A percentile compares a stretch with the other conserved stretches of the same genome.
phyloP scores from a whole-genome alignment of 2,888 invertebrate species.

The Alcis repandata region DNA sequence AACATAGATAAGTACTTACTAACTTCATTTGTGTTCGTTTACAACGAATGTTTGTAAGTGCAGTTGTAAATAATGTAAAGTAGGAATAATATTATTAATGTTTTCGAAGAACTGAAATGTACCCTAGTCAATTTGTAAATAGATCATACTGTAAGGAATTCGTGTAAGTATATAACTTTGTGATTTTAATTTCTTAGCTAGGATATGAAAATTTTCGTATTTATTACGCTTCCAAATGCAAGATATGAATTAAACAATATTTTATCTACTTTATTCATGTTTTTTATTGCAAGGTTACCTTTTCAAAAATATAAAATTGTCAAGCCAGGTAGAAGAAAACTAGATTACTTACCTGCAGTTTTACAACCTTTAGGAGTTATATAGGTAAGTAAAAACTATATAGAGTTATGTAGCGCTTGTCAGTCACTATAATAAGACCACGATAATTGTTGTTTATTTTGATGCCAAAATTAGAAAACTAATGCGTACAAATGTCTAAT shows the following conservation, averaged over 20 bases:
- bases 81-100: constrained; percentile 48
- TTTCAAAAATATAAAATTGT: background rate
- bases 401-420: background rate
- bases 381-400: too few species aligned
- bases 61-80: constrained; percentile 66
- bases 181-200: constrained; percentile 83
- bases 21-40: constrained; percentile 63
- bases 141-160: constrained; percentile 66
- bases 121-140: constrained; percentile 87
- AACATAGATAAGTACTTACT: constrained; percentile 68
- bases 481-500: background rate
- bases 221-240: constrained; percentile 86
- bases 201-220: constrained; percentile 82
- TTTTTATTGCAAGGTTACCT: constrained; percentile 58
- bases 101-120: constrained; percentile 85
- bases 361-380: background rate
- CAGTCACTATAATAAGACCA: background rate
- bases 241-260: constrained; percentile 85
- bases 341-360: background rate
- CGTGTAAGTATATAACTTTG: constrained; percentile 80
- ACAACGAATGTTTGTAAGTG: constrained; percentile 54
- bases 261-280: constrained; percentile 74
- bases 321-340: background rate
- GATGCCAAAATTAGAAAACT: background rate
- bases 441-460: background rate